phyloP scores from a whole-genome alignment of 2,797 vertebrate genomes.

The Phrynocephalus guinanensis region DNA sequence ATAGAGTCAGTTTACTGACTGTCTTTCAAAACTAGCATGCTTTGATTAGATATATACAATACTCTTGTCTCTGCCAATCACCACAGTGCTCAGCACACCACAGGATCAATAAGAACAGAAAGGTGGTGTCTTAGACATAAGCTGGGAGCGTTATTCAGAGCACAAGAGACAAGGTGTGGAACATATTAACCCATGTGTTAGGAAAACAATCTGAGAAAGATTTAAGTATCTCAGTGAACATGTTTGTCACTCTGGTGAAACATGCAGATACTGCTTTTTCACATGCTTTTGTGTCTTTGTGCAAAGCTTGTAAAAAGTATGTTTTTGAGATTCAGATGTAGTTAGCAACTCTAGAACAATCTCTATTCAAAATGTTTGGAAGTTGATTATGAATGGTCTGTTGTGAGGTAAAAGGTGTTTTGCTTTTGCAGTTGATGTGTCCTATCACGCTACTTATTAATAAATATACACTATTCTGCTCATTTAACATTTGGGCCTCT shows the following conservation, averaged over 20 bases:
- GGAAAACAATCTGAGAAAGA: constrained; percentile 6
- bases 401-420: background rate
- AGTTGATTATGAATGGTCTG: background rate
- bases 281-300: background rate
- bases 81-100: background rate
- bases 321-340: background rate
- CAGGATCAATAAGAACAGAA: background rate
- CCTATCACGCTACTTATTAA: background rate
- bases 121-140: background rate
- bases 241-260: background rate
- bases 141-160: background rate
- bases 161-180: background rate
- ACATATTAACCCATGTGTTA: constrained; percentile 1
- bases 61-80: background rate
- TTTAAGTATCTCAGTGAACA: constrained; percentile 17
- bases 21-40: rapidly evolving
- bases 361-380: background rate
- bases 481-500: background rate
- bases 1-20: background rate
- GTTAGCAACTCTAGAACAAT: background rate
- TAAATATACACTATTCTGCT: background rate
- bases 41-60: constrained; percentile 19
- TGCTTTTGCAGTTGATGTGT: background rate
- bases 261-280: background rate
- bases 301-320: background rate